Evolutionary conservation across 2,888 invertebrate species (phyloP), one percentile per base, ranked within the genome.

Genomic region (Tipula unca): DNA sequence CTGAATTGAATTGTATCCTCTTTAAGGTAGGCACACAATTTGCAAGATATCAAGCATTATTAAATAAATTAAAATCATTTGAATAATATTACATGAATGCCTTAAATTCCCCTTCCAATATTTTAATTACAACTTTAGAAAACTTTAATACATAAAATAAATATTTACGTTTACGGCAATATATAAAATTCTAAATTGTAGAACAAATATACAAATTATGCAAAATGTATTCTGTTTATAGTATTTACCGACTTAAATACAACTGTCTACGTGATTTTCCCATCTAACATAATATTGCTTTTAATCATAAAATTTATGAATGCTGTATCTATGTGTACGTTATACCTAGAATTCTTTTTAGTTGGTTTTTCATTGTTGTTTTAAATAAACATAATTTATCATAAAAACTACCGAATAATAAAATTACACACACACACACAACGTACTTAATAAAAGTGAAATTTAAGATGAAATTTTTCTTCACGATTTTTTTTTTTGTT

Each of bases 351-450:
- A 32, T 48, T 54, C 13, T 54, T 54, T 17, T 5, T 54, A 17
- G 17, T 54, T n/a, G 32, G 4, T 54, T 17, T 48, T n/a, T 54
- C n/a, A n/a, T n/a, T 54, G 17, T 54, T 54, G 17, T 54, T n/a
- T 69, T 69, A 69, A 69, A 69, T 69, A 69, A 69, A 69, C 69
- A 69, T 69, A 69, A 69, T 69, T 69, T 69, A 69, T 69, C 69
- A 69, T 69, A 69, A 25, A 69, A 69, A 69, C 69, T 69, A 69
- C 69, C 69, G 25, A 69, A 25, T 25, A 8, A 48, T 17, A 17
- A 48, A 48, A 48, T 48, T 48, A 69, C 69, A 69, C 69, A 69
- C 69, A 69, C 69, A 69, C 69, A 69, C 69, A 69, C 20, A 69
- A 10, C 69, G 69, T 69, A 69, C 69, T 69, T 69, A 69, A 69